Conservation (phyloP, 2,888 invertebrate species). For the Hypolimnas misippus region DNA sequence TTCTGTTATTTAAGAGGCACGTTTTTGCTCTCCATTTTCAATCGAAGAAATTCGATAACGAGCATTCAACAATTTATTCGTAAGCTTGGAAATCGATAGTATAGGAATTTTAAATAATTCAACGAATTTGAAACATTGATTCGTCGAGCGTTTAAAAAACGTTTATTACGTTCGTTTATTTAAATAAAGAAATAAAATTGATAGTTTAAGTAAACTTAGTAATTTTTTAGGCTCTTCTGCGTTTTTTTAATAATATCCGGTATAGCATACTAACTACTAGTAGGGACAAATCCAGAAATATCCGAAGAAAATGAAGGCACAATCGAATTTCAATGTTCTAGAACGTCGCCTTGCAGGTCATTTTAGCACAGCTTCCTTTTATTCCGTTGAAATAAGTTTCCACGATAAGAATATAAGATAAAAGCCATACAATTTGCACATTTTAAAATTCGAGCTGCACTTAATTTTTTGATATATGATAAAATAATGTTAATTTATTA, state of each 20-base stretch:
- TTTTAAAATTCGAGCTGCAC: slow-evolving; percentile 5
- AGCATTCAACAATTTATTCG: slow-evolving; percentile 25
- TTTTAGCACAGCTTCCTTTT: slow-evolving; percentile 18
- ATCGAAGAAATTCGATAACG: slow-evolving; percentile 29
- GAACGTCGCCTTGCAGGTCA: slow-evolving; percentile 6
- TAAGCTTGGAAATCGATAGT: slow-evolving; percentile 16
- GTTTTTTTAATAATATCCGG: background rate
- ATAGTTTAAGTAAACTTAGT: slow-evolving; percentile 17
- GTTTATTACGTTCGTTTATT: slow-evolving; percentile 16
- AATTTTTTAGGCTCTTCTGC: background rate
- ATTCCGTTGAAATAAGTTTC: slow-evolving; percentile 24
- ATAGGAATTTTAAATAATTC: slow-evolving; percentile 3
- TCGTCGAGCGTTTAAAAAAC: background rate
- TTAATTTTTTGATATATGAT: background rate
- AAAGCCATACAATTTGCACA: slow-evolving; percentile 23
- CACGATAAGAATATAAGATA: slow-evolving; percentile 22
- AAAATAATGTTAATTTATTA: background rate
- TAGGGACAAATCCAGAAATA: too few species aligned
- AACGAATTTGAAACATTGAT: slow-evolving; percentile 3
- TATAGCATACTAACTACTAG: background rate
- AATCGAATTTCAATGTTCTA: slow-evolving; percentile 8
- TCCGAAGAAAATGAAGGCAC: too few species aligned
- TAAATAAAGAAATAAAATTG: slow-evolving; percentile 26
- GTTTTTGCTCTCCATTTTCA: slow-evolving; percentile 33
- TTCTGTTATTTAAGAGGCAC: slow-evolving; percentile 33